Evolutionary conservation across 2,797 vertebrate genomes (phyloP), one percentile per base, ranked within the genome.

Genomic region (Neomorphus geoffroyi): DNA sequence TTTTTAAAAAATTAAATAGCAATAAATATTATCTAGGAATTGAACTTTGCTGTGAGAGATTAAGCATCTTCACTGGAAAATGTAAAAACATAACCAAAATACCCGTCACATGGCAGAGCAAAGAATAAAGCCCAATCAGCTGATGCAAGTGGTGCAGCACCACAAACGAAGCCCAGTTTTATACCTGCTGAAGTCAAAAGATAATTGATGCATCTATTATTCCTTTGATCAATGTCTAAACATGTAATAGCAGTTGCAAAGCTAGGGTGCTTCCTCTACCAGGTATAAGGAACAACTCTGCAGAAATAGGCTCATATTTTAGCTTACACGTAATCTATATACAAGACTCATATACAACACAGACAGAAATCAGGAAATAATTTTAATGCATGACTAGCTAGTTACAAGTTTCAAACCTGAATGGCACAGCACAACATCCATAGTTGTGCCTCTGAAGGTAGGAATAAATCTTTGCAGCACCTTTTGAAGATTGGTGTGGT

Each of bases 401-500:
- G 56, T 33, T 64, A 30, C 80, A 94, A 93, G 78, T 94, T 96
- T 96, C 66, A 89, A 64, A 92, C 88, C 83, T 91, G 75, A 93
- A 96, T 88, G 78, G 24, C 7, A 10, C 4, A 48, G 24, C 53
- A 81, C 71, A 83, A 73, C 91, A 94, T 87, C 83, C 94, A 69
- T 88, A 78, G 32, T 67, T 83, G 46, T 60, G 74, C 57, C 33
- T 94, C 86, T 96, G 86, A 93, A 94, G 58, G 43, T 69, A 88
- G 56, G 60, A 90, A 51, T 62, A 41, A 83, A 48, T 81, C 86
- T 48, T 84, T 24, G 30, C 72, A 80, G n/a, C 67, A 88, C 50
- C 18, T 84, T 90, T 80, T 53, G 61, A 57, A 83, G 50, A 58
- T 17, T 35, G 45, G 7, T 77, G 74, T 90, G 50, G 53, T 91